Conservation (phyloP, 2,113 vertebrate species). For the Nematolebias whitei region DNA sequence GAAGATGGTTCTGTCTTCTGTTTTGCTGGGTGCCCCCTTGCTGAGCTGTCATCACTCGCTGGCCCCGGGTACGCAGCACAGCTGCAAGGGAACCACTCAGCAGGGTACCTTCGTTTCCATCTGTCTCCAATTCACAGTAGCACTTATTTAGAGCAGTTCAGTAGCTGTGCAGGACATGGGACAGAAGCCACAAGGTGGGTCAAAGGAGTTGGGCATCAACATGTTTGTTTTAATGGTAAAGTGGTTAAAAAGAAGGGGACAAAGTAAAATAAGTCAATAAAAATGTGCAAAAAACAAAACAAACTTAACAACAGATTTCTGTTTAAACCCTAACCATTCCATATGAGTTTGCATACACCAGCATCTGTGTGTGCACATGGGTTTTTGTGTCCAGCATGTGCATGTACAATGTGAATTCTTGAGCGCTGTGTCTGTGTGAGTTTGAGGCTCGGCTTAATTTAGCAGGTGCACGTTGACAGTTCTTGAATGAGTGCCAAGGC, state of each 20-base stretch:
- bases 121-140: constrained; percentile 82
- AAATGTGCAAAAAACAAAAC: neutral
- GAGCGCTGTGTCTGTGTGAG: constrained; percentile 43
- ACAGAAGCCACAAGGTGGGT: constrained; percentile 56
- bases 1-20: constrained; percentile 50
- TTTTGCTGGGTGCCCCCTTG: constrained; percentile 69
- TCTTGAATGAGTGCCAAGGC: constrained; percentile 82
- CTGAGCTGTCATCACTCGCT: constrained; percentile 79
- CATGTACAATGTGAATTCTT: constrained; percentile 26
- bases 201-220: constrained; percentile 34
- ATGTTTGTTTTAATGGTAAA: constrained; percentile 15
- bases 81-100: constrained; percentile 81
- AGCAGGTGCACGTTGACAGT: constrained; percentile 84
- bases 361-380: constrained; percentile 11
- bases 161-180: constrained; percentile 71
- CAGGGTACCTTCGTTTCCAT: constrained; percentile 81
- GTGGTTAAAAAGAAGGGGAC: neutral
- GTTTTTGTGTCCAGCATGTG: constrained; percentile 35
- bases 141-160: constrained; percentile 79
- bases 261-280: neutral
- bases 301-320: neutral
- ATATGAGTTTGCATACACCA: constrained; percentile 9
- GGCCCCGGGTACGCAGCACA: constrained; percentile 75
- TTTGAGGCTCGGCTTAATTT: constrained; percentile 77
- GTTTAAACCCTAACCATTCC: constrained; percentile 1